Conservation (phyloP, 2,113 vertebrate species). For the Petaurus breviceps region DNA sequence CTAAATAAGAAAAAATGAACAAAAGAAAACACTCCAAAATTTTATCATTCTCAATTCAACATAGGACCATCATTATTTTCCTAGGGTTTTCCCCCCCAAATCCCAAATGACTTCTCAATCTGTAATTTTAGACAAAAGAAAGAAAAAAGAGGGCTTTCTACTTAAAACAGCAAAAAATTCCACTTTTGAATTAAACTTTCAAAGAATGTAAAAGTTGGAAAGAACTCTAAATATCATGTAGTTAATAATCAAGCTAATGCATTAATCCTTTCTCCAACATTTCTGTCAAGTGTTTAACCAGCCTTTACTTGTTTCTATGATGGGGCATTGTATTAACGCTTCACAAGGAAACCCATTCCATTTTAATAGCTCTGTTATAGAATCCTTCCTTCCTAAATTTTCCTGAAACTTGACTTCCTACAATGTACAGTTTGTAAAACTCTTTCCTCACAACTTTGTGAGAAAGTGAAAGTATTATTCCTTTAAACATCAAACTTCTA, state of each 20-base stretch:
- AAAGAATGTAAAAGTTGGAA: not conserved
- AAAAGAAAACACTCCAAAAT: not conserved
- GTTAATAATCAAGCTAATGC: not conserved
- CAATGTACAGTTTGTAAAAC: not conserved
- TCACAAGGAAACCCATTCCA: not conserved
- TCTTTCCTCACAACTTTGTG: not conserved
- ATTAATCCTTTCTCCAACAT: not conserved
- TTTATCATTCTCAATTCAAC: not conserved
- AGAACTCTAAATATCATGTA: not conserved
- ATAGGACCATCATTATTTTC: not conserved
- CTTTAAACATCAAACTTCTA: not conserved
- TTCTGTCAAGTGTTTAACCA: not conserved
- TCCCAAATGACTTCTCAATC: constrained; percentile 35
- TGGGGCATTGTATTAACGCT: not conserved
- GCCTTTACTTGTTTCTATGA: not conserved
- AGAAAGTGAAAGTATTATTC: not conserved
- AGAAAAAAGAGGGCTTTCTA: not conserved
- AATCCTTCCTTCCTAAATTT: not conserved
- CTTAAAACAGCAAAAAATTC: not conserved
- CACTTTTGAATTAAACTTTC: not conserved
- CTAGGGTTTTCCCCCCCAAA: not conserved
- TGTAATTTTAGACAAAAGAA: not conserved
- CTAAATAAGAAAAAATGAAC: not conserved
- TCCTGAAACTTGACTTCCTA: not conserved
- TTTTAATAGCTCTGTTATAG: not conserved